phyloP scores from a whole-genome alignment of 2,888 invertebrate genomes.

The Sphaerophoria taeniata region DNA sequence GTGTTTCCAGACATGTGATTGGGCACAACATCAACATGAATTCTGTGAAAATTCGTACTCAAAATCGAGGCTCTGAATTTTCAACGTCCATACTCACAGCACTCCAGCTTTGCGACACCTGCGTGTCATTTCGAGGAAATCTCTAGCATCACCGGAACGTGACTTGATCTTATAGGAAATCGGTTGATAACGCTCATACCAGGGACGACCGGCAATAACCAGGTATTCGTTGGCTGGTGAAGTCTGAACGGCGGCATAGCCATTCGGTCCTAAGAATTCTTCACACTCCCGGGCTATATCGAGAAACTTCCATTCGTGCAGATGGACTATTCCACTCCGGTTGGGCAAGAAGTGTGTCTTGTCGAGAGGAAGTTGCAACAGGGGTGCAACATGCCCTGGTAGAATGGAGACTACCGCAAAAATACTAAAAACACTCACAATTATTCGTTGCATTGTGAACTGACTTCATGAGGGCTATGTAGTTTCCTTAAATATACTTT shows the following conservation, averaged over 20 bases:
- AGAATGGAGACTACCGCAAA: conserved; percentile 31
- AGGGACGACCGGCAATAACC: conserved; percentile 84
- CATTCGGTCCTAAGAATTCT: conserved; percentile 86
- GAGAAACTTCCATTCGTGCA: conserved; percentile 89
- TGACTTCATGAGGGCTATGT: not conserved
- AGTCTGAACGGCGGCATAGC: conserved; percentile 85
- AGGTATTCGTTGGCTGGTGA: conserved; percentile 61
- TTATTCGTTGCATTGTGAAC: conserved; percentile 58
- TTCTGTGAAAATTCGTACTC: conserved; percentile 80
- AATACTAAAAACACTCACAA: conserved; percentile 58
- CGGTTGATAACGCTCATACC: conserved; percentile 95
- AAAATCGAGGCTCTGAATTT: not conserved
- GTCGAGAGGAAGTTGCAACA: conserved; percentile 51
- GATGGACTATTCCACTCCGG: conserved; percentile 85
- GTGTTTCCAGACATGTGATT: conserved; percentile 87
- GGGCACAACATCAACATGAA: conserved; percentile 89
- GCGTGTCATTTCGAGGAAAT: conserved; percentile 89
- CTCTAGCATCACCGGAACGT: conserved; percentile 88
- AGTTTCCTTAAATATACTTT: conserved; percentile 47
- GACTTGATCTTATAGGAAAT: conserved; percentile 89
- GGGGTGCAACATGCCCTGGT: conserved; percentile 8
- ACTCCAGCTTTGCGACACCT: conserved; percentile 90
- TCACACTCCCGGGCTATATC: conserved; percentile 89
- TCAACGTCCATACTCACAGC: conserved; percentile 44
- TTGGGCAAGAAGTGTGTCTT: conserved; percentile 38